Conservation (phyloP, 2,888 invertebrate genomes). For the Leucozona laternaria region DNA sequence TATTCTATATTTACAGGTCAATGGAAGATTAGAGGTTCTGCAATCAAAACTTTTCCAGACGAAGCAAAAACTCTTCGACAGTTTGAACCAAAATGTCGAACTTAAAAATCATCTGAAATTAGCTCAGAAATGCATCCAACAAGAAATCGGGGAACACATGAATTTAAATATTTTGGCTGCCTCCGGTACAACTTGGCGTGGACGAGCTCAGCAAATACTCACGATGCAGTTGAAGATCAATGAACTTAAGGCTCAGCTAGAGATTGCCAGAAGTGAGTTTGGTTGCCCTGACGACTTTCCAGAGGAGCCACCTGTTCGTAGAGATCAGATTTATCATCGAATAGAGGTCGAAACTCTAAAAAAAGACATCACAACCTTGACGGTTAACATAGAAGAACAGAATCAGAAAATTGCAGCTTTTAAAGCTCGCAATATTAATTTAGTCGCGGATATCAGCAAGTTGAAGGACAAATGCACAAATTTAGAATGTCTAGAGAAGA, state of each 20-base stretch:
- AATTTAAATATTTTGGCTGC: slow-evolving; percentile 86
- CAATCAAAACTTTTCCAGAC: slow-evolving; percentile 83
- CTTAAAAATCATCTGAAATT: slow-evolving; percentile 89
- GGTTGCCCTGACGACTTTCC: slow-evolving; percentile 55
- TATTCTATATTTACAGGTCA: slow-evolving; percentile 8
- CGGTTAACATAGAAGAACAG: slow-evolving; percentile 85
- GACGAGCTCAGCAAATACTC: slow-evolving; percentile 90
- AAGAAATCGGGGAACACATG: slow-evolving; percentile 90
- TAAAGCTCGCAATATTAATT: slow-evolving; percentile 88
- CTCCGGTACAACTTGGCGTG: slow-evolving; percentile 88
- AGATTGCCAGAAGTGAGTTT: slow-evolving; percentile 19
- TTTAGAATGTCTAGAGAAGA: slow-evolving; percentile 87
- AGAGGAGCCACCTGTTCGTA: slow-evolving; percentile 83
- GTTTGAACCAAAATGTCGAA: slow-evolving; percentile 88
- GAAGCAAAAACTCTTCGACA: slow-evolving; percentile 87
- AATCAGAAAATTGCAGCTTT: slow-evolving; percentile 88
- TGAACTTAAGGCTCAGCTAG: slow-evolving; percentile 87
- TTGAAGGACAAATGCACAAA: slow-evolving; percentile 86
- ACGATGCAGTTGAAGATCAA: slow-evolving; percentile 88
- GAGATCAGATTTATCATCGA: slow-evolving; percentile 85
- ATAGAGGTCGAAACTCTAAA: slow-evolving; percentile 86
- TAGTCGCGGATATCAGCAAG: slow-evolving; percentile 87
- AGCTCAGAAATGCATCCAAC: slow-evolving; percentile 89
- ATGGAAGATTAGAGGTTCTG: slow-evolving; percentile 84
- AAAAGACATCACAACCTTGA: slow-evolving; percentile 86